Base-by-base conservation (phyloP, 1,140 invertebrate genomes). In the Heliothis subflexa region DNA sequence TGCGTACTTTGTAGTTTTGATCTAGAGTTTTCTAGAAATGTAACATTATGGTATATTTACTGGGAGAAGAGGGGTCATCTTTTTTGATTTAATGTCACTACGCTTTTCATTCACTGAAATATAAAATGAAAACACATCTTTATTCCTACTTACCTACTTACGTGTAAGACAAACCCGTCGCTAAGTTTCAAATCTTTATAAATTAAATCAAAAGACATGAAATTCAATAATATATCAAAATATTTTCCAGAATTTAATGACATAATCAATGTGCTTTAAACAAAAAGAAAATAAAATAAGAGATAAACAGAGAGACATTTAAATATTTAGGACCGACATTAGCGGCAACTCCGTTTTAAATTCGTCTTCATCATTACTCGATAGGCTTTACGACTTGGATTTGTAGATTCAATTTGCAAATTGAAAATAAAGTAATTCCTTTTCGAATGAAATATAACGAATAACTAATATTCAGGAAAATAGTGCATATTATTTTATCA, bases 321-420 rank as follows among this genome's bases (percentile, higher is more conserved):
- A 64, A 47, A 47, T 64, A 40, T 57, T 64, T 64, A 64, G n/a
- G 61, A 11, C 61, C 61, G 40, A 18, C 40, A 64, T 64, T 64
- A 64, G 61, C 61, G 40, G 33, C 33, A 45, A 47, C 33, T 64
- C 45, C 16, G 61, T 64, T 64, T 64, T 16, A 64, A 18, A 64
- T 64, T 64, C 61, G n/a, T 21, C 45, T 64, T 64, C 16, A 18
- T 45, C 61, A 64, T 64, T 64, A 18, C n/a, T 40, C 40, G 61
- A 21, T 47, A 18, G 9, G n/a, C 33, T 64, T 64, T 64, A 64
- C 45, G 61, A 2, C 13, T 16, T 11, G 18, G 10, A 45, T 55
- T 55, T 2, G 0, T 21, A 55, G 7, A 14, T 18, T 18, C 54
- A 11, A 55, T 18, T 10, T 1, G 18, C 12, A 61, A 61, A 61